These are phyloP conservation scores for Menidia beryllina DNA, from an alignment of 2,113 vertebrate genomes.

Conservation along the genomic window DNA sequence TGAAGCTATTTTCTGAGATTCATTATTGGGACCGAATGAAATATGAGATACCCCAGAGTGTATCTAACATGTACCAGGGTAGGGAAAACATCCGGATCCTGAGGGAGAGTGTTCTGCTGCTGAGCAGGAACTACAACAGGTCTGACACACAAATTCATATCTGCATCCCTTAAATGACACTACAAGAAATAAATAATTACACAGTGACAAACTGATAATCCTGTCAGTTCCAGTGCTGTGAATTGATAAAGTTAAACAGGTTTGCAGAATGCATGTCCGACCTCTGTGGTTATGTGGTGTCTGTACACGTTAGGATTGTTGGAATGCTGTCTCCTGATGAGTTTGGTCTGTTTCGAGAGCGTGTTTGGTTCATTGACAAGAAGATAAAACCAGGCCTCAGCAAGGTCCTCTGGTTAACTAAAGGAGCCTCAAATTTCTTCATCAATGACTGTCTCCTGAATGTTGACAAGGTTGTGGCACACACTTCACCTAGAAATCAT, in stretches of 20 bases:
- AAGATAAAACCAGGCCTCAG: conserved; percentile 88
- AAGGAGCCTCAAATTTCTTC: conserved; percentile 65
- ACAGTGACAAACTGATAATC: not conserved
- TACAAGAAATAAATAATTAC: not conserved
- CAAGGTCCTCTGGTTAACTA: conserved; percentile 85
- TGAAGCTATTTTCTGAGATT: conserved; percentile 86
- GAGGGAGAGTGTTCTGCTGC: conserved; percentile 83
- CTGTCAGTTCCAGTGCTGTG: not conserved
- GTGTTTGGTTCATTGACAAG: conserved; percentile 83
- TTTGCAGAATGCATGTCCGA: not conserved
- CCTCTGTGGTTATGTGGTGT: not conserved
- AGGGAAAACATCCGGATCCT: conserved; percentile 82
- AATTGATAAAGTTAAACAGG: not conserved
- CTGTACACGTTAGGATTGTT: conserved; percentile 80
- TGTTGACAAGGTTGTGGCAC: conserved; percentile 84
- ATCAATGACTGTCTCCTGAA: conserved; percentile 54
- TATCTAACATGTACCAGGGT: conserved; percentile 79
- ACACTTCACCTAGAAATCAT: not conserved
- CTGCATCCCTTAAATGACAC: not conserved
- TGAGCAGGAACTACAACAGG: conserved; percentile 89
- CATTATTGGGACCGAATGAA: conserved; percentile 86
- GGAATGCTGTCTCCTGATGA: conserved; percentile 82
- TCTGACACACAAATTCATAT: conserved; percentile 40
- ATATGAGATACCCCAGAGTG: conserved; percentile 86
- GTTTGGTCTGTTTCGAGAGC: conserved; percentile 85